phyloP scores from a whole-genome alignment of 1,140 invertebrate species.

The Venustaconcha ellipsiformis region DNA sequence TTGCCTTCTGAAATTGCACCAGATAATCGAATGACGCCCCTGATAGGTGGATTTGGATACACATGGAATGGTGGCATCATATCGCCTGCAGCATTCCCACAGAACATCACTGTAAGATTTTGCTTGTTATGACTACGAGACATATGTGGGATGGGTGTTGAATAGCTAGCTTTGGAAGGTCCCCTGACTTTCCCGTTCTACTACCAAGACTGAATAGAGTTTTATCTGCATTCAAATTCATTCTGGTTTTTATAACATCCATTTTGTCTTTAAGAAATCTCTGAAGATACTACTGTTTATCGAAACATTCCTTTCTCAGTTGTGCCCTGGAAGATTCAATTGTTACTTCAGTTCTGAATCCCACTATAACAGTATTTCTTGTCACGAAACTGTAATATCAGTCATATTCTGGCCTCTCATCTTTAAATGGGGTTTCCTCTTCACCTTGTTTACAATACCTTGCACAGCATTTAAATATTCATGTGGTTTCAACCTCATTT shows the following conservation, averaged over 20 bases:
- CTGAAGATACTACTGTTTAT: not conserved
- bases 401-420: conserved; percentile 4
- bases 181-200: not conserved
- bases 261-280: conserved; percentile 12
- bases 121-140: not conserved
- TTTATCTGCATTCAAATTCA: conserved; percentile 25
- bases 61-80: conserved; percentile 10
- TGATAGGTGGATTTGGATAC: not conserved
- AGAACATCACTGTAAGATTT: conserved; percentile 4
- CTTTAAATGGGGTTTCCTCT: conserved; percentile 5
- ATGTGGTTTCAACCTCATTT: conserved; percentile 21
- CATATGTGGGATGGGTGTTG: not conserved
- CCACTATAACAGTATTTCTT: conserved; percentile 5
- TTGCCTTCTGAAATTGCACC: not conserved
- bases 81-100: not conserved
- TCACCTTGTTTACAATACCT: conserved; percentile 1
- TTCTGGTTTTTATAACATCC: not conserved
- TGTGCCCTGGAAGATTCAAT: conserved; percentile 13
- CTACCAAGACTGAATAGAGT: conserved; percentile 4
- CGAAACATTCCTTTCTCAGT: not conserved
- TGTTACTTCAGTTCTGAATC: conserved; percentile 11
- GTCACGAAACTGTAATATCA: conserved; percentile 7
- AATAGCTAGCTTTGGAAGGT: not conserved
- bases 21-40: not conserved
- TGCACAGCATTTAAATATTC: conserved; percentile 4